Conservation (phyloP, 2,113 vertebrate species). For the Elachura formosa region DNA sequence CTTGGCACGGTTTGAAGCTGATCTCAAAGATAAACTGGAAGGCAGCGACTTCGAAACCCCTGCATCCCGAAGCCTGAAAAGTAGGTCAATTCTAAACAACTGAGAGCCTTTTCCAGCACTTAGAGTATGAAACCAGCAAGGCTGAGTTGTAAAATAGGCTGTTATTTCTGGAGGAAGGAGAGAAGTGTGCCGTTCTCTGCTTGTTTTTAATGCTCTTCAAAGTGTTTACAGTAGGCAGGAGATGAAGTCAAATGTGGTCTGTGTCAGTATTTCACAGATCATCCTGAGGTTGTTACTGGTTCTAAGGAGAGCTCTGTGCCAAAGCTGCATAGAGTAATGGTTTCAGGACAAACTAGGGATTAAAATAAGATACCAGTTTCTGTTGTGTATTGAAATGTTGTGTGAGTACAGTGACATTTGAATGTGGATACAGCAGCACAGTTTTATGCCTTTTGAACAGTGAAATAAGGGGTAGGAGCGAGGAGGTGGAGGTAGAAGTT, state of each 20-base stretch:
- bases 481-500: not conserved
- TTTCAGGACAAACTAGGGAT: not conserved
- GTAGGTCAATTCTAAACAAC: conserved; percentile 19
- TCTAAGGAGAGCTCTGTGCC: not conserved
- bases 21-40: conserved; percentile 96
- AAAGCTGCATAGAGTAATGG: not conserved
- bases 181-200: accelerated
- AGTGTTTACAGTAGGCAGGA: not conserved
- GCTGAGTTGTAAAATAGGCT: not conserved
- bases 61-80: conserved; percentile 81
- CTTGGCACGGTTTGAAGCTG: conserved; percentile 92
- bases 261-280: not conserved
- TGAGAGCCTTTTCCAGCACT: not conserved
- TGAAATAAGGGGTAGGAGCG: not conserved
- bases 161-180: not conserved
- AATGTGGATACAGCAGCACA: not conserved
- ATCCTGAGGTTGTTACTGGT: not conserved
- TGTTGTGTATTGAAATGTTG: accelerated
- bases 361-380: not conserved
- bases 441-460: not conserved
- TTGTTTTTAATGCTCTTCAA: not conserved
- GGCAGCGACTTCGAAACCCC: conserved; percentile 85
- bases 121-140: not conserved
- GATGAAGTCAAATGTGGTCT: not conserved
- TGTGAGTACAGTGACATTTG: not conserved